These are phyloP conservation scores for Congeria kusceri DNA, from an alignment of 2,888 invertebrate genomes.

Conservation along the genomic window DNA sequence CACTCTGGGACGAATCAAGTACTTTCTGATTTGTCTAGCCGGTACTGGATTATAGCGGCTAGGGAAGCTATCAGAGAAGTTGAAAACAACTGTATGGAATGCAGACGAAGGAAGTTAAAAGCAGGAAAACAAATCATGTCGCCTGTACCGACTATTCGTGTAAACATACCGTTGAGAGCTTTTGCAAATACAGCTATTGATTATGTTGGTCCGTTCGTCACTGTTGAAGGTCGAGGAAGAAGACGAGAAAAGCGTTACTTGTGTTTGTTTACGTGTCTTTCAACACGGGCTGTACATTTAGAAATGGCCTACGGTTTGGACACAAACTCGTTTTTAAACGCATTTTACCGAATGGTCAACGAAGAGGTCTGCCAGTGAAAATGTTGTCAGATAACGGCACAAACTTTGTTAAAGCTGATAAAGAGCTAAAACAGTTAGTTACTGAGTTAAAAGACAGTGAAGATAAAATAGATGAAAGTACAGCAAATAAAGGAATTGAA, in stretches of 20 bases:
- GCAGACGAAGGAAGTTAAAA: too few species aligned
- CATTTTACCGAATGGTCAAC: slow-evolving; percentile 47
- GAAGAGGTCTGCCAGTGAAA: slow-evolving; percentile 48
- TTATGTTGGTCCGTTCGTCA: slow-evolving; percentile 63
- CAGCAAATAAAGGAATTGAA: slow-evolving; percentile 35
- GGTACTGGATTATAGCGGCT: slow-evolving; percentile 5
- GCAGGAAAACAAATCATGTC: background rate
- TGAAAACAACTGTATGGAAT: too few species aligned
- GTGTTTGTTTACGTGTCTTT: slow-evolving; percentile 61
- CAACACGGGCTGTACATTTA: slow-evolving; percentile 57
- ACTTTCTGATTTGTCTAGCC: background rate
- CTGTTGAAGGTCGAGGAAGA: slow-evolving; percentile 56
- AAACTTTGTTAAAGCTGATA: slow-evolving; percentile 55
- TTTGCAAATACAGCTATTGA: slow-evolving; percentile 55
- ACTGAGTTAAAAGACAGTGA: background rate
- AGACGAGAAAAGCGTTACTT: slow-evolving; percentile 53
- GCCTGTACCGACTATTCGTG: slow-evolving; percentile 22
- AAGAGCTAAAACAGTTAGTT: too few species aligned
- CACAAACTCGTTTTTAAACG: slow-evolving; percentile 57
- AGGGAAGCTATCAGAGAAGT: slow-evolving; percentile 6
- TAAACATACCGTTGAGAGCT: slow-evolving; percentile 32
- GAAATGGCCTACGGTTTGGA: slow-evolving; percentile 47
- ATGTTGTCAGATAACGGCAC: slow-evolving; percentile 55
- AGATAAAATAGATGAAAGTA: background rate
- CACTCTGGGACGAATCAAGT: slow-evolving; percentile 18